phyloP scores from a whole-genome alignment of 2,888 invertebrate genomes.

The Lepidochrysops patricia region DNA sequence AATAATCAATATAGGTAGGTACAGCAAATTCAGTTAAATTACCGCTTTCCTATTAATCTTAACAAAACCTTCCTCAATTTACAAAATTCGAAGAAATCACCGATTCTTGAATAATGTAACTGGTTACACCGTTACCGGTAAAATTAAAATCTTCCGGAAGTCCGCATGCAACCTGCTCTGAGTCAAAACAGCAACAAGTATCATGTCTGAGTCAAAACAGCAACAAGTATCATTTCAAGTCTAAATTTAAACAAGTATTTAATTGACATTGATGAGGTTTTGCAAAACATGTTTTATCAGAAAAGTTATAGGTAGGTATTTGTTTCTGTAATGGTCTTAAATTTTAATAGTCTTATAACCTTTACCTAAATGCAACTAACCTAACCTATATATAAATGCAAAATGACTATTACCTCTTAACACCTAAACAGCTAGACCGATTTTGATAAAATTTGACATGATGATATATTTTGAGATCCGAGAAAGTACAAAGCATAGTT shows the following conservation, averaged over 20 bases:
- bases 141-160: not conserved
- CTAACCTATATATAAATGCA: no score
- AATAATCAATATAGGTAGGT: no score
- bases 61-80: not conserved
- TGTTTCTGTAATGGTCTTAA: no score
- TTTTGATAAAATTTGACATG: no score
- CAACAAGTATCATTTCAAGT: not conserved
- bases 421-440: no score
- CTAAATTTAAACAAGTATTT: not conserved
- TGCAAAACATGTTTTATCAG: not conserved
- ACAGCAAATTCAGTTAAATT: not conserved
- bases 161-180: not conserved
- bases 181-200: not conserved
- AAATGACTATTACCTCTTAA: no score
- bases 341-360: no score
- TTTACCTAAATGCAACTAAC: no score
- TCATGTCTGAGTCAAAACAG: not conserved
- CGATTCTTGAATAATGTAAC: not conserved
- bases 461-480: no score
- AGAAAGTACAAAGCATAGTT: no score
- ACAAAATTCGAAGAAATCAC: not conserved
- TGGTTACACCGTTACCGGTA: not conserved
- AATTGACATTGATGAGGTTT: not conserved
- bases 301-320: no score
- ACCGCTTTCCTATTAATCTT: not conserved